Evolutionary conservation across 92 coral and sea anemone species (phyloP), one percentile per base, ranked within the genome.

Genomic region (Nematostella vectensis): DNA sequence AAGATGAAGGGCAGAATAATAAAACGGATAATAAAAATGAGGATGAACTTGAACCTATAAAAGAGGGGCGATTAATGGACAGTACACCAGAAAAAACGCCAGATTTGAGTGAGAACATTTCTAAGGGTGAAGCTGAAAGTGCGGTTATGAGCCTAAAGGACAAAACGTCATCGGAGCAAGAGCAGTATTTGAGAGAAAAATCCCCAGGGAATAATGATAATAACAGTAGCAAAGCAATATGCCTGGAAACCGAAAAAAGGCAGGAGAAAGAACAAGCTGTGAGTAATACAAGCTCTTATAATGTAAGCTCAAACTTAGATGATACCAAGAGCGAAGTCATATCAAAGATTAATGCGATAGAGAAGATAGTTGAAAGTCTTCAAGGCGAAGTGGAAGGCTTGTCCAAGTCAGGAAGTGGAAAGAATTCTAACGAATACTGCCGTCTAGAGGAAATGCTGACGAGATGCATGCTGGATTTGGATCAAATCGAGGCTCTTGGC

Each of bases 391-490:
- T 85, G 2, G 51, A 29, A 22, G 80, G 54, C 18, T 85, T 85
- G 24, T 10, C 42, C 25, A 75, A 67, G 29, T 66, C 42, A 0
- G 57, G 39, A 10, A 59, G 63, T 16, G 59, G 24, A 0, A 56
- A 26, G 42, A 74, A 54, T 12, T 67, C 55, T 31, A 75, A 74
- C 51, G 67, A 75, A 30, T 85, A 75, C 55, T 53, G 79, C 47
- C 31, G 44, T 33, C 70, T 85, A 1, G 85, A 82, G 63, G 94
- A 85, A 38, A 31, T 55, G 18, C 73, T 85, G 17, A 85, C 77
- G 65, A 61, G 70, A 49, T 54, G 65, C 29, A 27, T 85, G 26
- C 72, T 85, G 66, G 84, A 60, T 12, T 47, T 85, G 29, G 94
- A 85, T 39, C 63, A 60, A 13, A 75, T 85, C 11, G 80, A 85